phyloP scores from a whole-genome alignment of 2,888 invertebrate genomes.

The Candidula unifasciata region DNA sequence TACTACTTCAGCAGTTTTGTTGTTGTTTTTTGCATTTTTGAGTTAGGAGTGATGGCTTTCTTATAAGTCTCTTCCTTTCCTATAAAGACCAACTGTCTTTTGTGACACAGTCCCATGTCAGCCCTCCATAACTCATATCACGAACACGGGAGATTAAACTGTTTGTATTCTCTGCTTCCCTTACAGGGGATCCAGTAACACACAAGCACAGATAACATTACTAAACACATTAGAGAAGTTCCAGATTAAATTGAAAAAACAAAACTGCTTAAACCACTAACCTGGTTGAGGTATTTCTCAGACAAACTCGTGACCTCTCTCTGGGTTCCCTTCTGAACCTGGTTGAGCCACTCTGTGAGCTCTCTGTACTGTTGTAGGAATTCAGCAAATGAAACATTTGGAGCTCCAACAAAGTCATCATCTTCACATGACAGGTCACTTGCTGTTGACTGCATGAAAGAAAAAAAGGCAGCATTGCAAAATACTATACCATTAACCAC shows the following conservation, averaged over 20 bases:
- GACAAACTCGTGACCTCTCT: slow-evolving; percentile 68
- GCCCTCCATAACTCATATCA: too few relatives aligned
- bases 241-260: not conserved
- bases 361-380: slow-evolving; percentile 88
- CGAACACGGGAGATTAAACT: too few relatives aligned
- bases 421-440: slow-evolving; percentile 84
- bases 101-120: too few relatives aligned
- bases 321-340: slow-evolving; percentile 82
- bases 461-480: not conserved
- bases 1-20: too few relatives aligned
- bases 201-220: not conserved
- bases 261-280: slow-evolving; percentile 52
- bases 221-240: too few relatives aligned
- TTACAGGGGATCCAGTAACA: too few relatives aligned
- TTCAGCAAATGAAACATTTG: slow-evolving; percentile 86
- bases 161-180: too few relatives aligned
- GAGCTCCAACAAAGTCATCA: slow-evolving; percentile 82
- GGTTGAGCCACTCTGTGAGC: slow-evolving; percentile 88
- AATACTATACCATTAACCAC: not conserved
- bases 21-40: too few relatives aligned
- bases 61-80: too few relatives aligned
- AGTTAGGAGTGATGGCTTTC: too few relatives aligned
- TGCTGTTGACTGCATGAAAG: slow-evolving; percentile 70
- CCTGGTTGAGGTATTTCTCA: slow-evolving; percentile 77
- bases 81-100: too few relatives aligned